A percentile compares a stretch with the other conserved stretches of the same genome.
Evolutionary conservation across 2,113 vertebrate species (phyloP).

Genomic region (Eidolon helvum): DNA sequence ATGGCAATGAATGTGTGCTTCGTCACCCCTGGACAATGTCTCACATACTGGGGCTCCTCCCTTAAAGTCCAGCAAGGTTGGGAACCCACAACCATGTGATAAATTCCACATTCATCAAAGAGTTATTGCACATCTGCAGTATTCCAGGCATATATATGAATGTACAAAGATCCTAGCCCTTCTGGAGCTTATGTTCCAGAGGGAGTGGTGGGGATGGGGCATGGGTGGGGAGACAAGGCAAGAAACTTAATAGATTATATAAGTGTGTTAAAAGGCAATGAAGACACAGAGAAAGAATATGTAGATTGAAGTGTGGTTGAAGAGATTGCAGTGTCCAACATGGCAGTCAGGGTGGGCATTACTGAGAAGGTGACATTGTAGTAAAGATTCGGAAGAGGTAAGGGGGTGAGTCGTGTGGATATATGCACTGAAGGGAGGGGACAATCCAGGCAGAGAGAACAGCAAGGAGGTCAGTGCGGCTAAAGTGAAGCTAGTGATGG

Average conservation of each 20-base stretch:
- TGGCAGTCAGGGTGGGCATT: background rate
- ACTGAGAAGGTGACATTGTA: background rate
- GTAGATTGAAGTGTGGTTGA: accelerated
- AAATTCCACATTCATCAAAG: background rate
- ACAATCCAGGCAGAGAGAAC: background rate
- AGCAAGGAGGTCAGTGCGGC: background rate
- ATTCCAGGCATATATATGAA: background rate
- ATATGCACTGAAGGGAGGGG: accelerated
- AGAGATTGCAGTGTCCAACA: accelerated
- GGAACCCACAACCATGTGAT: background rate
- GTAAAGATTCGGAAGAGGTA: background rate
- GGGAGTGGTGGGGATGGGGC: background rate
- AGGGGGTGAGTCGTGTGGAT: background rate
- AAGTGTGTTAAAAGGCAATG: background rate
- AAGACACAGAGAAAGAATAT: background rate
- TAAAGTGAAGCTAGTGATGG: background rate
- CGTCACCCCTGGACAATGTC: background rate
- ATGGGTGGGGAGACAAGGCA: background rate
- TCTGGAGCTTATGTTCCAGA: background rate
- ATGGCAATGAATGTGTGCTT: accelerated
- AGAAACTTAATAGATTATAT: background rate
- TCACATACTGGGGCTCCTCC: background rate
- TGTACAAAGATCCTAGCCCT: background rate
- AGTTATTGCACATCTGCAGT: too few species aligned
- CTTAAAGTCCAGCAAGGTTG: background rate